Evolutionary conservation across 2,797 vertebrate genomes (phyloP), one percentile per base, ranked within the genome.

Genomic region (Schizopygopsis pylzovi): DNA sequence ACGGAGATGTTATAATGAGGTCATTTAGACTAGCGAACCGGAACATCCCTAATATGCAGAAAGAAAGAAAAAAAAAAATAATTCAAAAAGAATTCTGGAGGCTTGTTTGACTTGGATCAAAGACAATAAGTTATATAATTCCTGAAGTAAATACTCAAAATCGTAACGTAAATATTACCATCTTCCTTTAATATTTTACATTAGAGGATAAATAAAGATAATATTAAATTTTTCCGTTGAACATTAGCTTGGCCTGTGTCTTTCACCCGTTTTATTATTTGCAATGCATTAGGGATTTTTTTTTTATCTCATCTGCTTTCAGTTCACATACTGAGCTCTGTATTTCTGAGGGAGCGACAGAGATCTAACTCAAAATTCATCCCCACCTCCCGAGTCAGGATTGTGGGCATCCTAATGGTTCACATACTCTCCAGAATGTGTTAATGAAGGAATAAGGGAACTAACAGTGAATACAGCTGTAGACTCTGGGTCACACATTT

Each of bases 21-120:
- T 71, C 83, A n/a, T 84, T 84, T 84, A 84, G 83, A 77, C 49
- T 78, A 84, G 83, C 49, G 43, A 75, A 84, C 83, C 68, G 83
- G 47, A 45, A 67, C 59, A 43, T 65, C 45, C 15, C 61, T 56
- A 78, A 84, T 43, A 84, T 68, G 33, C 61, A 77, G 56, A 12
- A 63, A 63, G 59, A 13, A 20, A 37, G 10, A 43, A 39, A 39
- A 4, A 20, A 67, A 80, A 47, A 37, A 54, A 81, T 59, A 65
- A 79, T 28, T n/a, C 77, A 63, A 63, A 83, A 65, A 45, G 52
- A 49, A 76, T 77, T 76, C 82, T 41, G 45, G 72, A 84, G 73
- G 82, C 72, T 77, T 84, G 18, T 84, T 77, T 77, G 45, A 77
- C 45, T 77, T 84, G n/a, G 22, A 68, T 78, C 73, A 6, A 83